Evolutionary conservation across 1,140 invertebrate species (phyloP).

Genomic region (Drosophila sucinea): DNA sequence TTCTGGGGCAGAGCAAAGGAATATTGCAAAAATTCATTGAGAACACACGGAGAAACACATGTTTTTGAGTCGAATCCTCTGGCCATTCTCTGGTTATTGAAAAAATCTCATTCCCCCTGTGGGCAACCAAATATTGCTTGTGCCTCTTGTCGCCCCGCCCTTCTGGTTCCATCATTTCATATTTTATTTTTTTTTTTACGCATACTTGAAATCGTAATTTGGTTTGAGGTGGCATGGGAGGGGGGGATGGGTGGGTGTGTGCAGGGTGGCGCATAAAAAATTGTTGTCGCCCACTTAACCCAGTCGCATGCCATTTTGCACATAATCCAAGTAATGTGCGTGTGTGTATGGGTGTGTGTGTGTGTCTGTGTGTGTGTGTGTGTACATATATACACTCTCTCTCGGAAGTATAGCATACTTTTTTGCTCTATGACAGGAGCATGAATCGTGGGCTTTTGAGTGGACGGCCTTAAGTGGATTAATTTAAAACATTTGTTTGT

Average conservation of each 20-base stretch:
- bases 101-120: too few relatives aligned
- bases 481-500: constrained; percentile 30
- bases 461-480: constrained; percentile 26
- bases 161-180: neutral
- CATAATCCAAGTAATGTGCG: constrained; percentile 2
- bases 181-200: neutral
- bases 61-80: too few relatives aligned
- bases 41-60: too few relatives aligned
- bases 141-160: neutral
- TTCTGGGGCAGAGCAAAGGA: too few relatives aligned
- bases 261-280: neutral
- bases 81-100: too few relatives aligned
- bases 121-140: neutral
- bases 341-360: neutral
- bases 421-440: constrained; percentile 10
- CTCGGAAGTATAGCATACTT: neutral
- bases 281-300: constrained; percentile 9
- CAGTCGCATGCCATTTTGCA: constrained; percentile 2
- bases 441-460: constrained; percentile 17
- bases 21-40: too few relatives aligned
- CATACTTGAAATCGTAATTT: constrained; percentile 10
- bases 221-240: neutral
- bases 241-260: neutral
- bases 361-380: neutral
- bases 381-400: neutral